Percentiles rank a stretch among this genome's conserved stretches.
phyloP scores from a whole-genome alignment of 2,888 invertebrate genomes.

The Ditula angustiorana region DNA sequence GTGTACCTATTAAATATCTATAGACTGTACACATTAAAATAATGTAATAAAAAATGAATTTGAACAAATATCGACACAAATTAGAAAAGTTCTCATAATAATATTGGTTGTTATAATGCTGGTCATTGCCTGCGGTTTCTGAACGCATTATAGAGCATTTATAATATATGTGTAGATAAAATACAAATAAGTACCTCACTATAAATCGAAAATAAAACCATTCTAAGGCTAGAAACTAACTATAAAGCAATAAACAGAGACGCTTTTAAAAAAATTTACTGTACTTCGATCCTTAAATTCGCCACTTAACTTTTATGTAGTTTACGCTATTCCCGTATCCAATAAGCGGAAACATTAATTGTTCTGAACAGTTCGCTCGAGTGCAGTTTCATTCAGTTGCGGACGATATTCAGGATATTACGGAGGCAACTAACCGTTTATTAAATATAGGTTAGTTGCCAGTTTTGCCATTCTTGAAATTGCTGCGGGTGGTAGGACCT shows the following conservation, averaged over 20 bases:
- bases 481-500: not conserved
- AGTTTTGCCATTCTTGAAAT: slow-evolving; percentile 17
- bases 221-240: too few relatives aligned
- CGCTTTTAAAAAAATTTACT: not conserved
- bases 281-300: not conserved
- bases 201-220: too few relatives aligned
- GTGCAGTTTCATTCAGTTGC: slow-evolving; percentile 30
- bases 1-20: too few relatives aligned
- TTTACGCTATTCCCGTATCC: not conserved
- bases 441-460: not conserved
- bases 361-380: slow-evolving; percentile 25
- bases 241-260: not conserved
- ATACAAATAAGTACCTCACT: too few relatives aligned
- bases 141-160: too few relatives aligned
- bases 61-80: too few relatives aligned
- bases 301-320: not conserved
- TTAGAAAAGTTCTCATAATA: too few relatives aligned
- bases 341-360: slow-evolving; percentile 35
- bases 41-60: too few relatives aligned
- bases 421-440: not conserved
- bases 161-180: too few relatives aligned
- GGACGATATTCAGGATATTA: slow-evolving; percentile 28
- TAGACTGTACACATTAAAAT: too few relatives aligned
- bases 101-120: too few relatives aligned
- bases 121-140: too few relatives aligned